Conservation (phyloP, 1,140 invertebrate genomes). For the Hyposmocoma kahamanoa region DNA sequence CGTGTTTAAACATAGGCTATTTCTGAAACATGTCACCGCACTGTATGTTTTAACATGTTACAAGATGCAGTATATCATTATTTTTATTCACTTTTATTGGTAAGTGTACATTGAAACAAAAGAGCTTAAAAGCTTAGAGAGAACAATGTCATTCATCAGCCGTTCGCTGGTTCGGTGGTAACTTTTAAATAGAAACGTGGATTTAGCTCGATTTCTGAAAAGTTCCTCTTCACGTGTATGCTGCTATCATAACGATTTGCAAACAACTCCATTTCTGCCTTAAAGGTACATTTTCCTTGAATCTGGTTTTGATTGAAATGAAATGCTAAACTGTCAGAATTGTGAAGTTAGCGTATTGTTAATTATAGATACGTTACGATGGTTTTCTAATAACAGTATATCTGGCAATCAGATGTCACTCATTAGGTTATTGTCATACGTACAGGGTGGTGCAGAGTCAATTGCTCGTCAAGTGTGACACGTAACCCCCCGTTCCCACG, state of each 20-base stretch:
- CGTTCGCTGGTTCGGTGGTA: background rate
- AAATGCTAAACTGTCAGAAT: background rate
- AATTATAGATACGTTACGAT: too few species aligned
- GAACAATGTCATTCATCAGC: background rate
- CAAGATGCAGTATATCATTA: background rate
- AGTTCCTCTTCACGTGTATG: background rate
- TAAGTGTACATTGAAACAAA: background rate
- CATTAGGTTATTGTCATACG: too few species aligned
- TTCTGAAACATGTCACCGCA: background rate
- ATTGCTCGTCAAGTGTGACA: too few species aligned
- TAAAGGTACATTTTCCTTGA: background rate
- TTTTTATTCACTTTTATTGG: background rate
- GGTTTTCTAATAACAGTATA: too few species aligned
- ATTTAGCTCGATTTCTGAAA: background rate
- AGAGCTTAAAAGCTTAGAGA: background rate
- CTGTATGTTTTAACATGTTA: background rate
- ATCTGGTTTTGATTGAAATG: background rate
- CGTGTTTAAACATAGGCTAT: background rate
- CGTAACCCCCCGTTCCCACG: too few species aligned
- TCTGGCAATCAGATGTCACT: too few species aligned
- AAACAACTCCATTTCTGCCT: background rate
- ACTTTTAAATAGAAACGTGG: background rate
- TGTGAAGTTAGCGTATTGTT: background rate
- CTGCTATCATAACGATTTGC: background rate
- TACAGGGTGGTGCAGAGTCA: too few species aligned